Evolutionary conservation across 2,888 invertebrate species (phyloP).

Genomic region (Ephialtes manifestator): DNA sequence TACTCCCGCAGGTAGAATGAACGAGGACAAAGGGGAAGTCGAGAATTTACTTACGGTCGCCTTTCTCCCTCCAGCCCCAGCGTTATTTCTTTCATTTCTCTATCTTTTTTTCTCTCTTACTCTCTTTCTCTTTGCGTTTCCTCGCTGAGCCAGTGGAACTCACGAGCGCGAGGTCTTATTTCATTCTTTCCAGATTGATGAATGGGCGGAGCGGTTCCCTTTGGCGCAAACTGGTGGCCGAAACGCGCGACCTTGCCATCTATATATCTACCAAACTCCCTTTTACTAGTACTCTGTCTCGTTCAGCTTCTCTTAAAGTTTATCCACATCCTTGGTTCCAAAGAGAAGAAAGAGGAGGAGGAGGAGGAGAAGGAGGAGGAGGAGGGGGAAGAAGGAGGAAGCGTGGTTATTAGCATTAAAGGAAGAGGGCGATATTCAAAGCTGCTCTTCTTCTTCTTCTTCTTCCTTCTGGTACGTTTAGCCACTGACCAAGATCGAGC

Average conservation of each 20-base stretch:
- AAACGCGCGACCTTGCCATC: constrained; percentile 69
- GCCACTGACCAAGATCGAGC: constrained; percentile 42
- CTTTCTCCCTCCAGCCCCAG: constrained; percentile 10
- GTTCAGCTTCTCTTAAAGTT: constrained; percentile 34
- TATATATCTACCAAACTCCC: constrained; percentile 39
- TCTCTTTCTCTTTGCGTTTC: constrained; percentile 11
- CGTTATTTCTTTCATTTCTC: constrained; percentile 21
- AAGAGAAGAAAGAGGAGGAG: constrained; percentile 31
- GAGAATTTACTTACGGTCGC: constrained; percentile 53
- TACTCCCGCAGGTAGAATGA: constrained; percentile 51
- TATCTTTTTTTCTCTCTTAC: constrained; percentile 15
- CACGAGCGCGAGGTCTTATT: constrained; percentile 47
- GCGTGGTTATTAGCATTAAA: constrained; percentile 71
- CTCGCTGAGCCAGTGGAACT: constrained; percentile 1
- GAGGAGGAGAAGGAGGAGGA: constrained; percentile 40
- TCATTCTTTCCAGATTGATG: constrained; percentile 72
- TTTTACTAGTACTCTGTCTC: constrained; percentile 44
- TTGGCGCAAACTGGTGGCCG: constrained; percentile 67
- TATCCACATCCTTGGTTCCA: constrained; percentile 43
- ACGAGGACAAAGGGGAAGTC: constrained; percentile 53
- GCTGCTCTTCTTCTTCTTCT: constrained; percentile 52
- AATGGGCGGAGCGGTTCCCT: constrained; percentile 71
- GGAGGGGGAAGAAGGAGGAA: constrained; percentile 45
- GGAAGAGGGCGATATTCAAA: constrained; percentile 56
- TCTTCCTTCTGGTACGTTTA: constrained; percentile 42